Evolutionary conservation across 2,888 invertebrate genomes (phyloP), one percentile per base, ranked within the genome.

Genomic region (Tuta absoluta): DNA sequence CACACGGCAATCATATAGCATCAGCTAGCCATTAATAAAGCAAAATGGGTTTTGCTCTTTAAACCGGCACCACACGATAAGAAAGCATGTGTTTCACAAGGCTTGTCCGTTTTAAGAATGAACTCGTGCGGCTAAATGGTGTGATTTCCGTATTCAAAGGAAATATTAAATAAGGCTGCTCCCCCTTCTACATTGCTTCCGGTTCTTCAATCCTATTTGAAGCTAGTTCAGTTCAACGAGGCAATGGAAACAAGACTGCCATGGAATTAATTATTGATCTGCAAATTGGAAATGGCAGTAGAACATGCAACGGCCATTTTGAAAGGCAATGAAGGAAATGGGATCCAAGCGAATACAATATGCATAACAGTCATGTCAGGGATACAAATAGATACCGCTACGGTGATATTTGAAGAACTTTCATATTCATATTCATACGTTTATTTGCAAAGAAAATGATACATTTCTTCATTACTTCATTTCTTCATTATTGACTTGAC

Each of bases 261-360:
- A 11, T 45, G 17, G n/a, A 53, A 49, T 53, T 53, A 53, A 53
- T 53, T 53, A 23, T 53, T 53, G 12, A 53, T 53, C 23, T 53
- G 1, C 1, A 53, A 53, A 53, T 53, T 53, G 51, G 23, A 53
- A 53, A 49, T 53, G 23, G 51, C 51, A 12, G 14, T 53, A 23
- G 51, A 53, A 5, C 51, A 53, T 23, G 51, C 51, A 14, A 53
- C 51, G 12, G 14, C 23, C 24, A 53, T 53, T 53, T 12, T 12
- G 12, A 23, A 24, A 48, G 45, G 45, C 7, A 49, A 23, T 49
- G 17, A 17, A 45, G 45, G 45, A 45, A 45, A 45, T 45, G 14
- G 45, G 45, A 45, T 45, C 41, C 41, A 11, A 45, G 17, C 7
- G n/a, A 7, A 45, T 33, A 5, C 5, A 28, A 28, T 5, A 28